These are phyloP conservation scores for Mastomys coucha DNA, from an alignment of 2,113 vertebrate genomes.

Conservation along the genomic window DNA sequence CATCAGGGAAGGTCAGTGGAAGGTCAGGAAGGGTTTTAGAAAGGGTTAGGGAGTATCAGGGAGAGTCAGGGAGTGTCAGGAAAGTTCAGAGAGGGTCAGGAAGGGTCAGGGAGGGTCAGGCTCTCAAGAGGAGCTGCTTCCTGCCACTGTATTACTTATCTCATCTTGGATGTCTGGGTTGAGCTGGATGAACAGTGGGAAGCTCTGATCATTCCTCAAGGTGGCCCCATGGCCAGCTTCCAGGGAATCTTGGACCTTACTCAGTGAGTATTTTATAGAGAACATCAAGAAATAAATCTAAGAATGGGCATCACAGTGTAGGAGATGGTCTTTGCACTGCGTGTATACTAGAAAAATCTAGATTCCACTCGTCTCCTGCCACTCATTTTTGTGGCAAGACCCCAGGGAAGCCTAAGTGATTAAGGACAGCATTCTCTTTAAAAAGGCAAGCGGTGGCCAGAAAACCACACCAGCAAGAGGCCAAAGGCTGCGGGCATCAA, in stretches of 20 bases:
- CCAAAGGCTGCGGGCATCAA: neutral
- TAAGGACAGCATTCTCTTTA: neutral
- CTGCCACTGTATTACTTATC: neutral
- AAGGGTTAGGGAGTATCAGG: no score
- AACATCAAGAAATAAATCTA: neutral
- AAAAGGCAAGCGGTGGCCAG: constrained; percentile 28
- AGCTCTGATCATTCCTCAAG: neutral
- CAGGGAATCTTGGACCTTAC: neutral
- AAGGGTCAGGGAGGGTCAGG: no score
- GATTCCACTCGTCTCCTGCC: neutral
- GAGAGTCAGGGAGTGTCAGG: neutral
- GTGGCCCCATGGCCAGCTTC: neutral
- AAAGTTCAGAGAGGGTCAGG: no score
- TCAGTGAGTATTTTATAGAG: neutral
- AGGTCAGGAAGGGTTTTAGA: neutral
- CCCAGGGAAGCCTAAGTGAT: neutral
- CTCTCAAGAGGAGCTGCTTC: neutral
- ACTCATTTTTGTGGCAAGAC: neutral
- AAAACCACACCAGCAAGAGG: constrained; percentile 36
- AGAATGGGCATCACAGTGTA: neutral
- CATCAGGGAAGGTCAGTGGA: neutral
- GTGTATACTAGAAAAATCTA: neutral
- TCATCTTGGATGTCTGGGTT: neutral
- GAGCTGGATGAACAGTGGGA: neutral
- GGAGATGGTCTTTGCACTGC: neutral